phyloP scores from a whole-genome alignment of 2,888 invertebrate genomes.

The Trisateles emortualis region DNA sequence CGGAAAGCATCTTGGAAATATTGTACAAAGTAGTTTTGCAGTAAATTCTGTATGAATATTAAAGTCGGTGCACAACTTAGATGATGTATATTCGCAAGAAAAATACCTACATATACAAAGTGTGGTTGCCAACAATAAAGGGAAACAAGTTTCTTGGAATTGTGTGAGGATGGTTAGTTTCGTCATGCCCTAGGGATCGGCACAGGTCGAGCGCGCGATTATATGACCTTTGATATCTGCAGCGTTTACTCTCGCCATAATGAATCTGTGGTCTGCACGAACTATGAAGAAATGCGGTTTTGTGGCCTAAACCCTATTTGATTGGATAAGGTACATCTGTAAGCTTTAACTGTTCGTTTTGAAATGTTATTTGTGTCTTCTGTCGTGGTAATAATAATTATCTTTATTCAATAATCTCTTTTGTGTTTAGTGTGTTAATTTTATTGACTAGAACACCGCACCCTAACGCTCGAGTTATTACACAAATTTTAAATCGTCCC shows the following conservation, averaged over 20 bases:
- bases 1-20: conserved; percentile 34
- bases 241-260: conserved; percentile 52
- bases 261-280: conserved; percentile 56
- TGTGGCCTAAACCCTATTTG: conserved; percentile 56
- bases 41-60: conserved; percentile 43
- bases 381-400: neutral
- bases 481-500: conserved; percentile 31
- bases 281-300: conserved; percentile 57
- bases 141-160: conserved; percentile 30
- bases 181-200: conserved; percentile 47
- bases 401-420: neutral
- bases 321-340: conserved; percentile 38
- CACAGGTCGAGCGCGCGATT: conserved; percentile 52
- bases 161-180: conserved; percentile 45
- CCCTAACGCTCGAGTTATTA: conserved; percentile 26
- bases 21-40: conserved; percentile 34
- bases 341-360: conserved; percentile 20
- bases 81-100: conserved; percentile 22
- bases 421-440: neutral
- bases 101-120: conserved; percentile 5
- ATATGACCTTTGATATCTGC: conserved; percentile 58
- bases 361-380: neutral
- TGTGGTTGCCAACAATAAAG: conserved; percentile 35
- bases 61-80: conserved; percentile 29
- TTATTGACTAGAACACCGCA: neutral